Base-by-base conservation (phyloP, 1,140 invertebrate genomes). In the Ceratosolen fusciceps region DNA sequence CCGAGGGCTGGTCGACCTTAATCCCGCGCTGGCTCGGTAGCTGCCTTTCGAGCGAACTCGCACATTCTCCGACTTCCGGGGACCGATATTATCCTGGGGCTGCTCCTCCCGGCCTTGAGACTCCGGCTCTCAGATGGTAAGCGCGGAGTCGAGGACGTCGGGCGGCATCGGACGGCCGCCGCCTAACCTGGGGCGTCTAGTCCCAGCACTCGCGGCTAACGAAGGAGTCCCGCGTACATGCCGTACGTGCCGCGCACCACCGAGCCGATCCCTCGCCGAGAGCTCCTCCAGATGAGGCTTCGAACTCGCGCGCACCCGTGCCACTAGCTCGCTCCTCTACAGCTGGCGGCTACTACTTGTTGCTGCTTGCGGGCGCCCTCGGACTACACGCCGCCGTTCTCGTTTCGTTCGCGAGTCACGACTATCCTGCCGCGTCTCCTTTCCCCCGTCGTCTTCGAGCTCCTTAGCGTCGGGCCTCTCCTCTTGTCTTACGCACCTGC, bases 401-500 rank as follows among this genome's bases (percentile, higher is more conserved):
- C 31, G 52, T 31, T 16, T 2, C 26, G 0, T 5, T 49, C 37
- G 47, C 31, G n/a, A n/a, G n/a, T n/a, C n/a, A n/a, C n/a, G n/a
- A n/a, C n/a, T 9, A 2, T 4, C n/a, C 31, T 39, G 19, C 1
- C 34, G 14, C n/a, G 1, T 43, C 21, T 73, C 3, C 2, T 43
- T 56, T 21, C 10, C 19, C 10, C 12, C 19, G 12, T 43, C 39
- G 39, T n/a, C 10, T 10, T 16, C 47, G 7, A 0, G 21, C 70
- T 54, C 49, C 24, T 52, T 34, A 19, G 9, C 70, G 1, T 14
- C 52, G 31, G 37, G 49, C 29, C 29, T 72, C 39, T 34, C 68
- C 34, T 19, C 34, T 31, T 19, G 43, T 65, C 74, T 49, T 67
- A 77, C 74, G 52, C 67, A 77, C 76, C 76, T 71, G 67, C 31